Evolutionary conservation across 2,888 invertebrate species (phyloP), one percentile per base, ranked within the genome.

Genomic region (Boloria euphrosyne): DNA sequence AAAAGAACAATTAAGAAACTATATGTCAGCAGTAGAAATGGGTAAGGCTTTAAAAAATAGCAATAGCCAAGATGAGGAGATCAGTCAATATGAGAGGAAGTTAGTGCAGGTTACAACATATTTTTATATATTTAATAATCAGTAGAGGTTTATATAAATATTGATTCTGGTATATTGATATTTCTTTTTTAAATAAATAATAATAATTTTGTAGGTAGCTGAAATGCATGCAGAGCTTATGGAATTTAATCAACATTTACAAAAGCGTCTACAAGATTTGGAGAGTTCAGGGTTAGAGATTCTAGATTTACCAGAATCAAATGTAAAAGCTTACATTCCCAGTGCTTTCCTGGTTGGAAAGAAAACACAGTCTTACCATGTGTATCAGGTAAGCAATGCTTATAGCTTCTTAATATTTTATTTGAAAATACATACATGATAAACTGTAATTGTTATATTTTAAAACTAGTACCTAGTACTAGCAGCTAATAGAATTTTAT

Each of bases 171-270:
- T 38, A 38, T 38, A 38, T 38, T 10, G 10, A 38, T 10, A 38
- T 38, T 38, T 38, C 3, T 38, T 7, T 38, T 38, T 38, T 10
- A 22, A 22, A 10, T 38, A 38, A 10, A 38, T 10, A 38, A 10
- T 38, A 10, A 38, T 38, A 7, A 44, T 16, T 53, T 62, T 57
- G 14, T 77, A 96, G 96, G 97, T 98, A 0, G 97, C 98, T 2
- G 97, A 98, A 89, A 98, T 98, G 98, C 98, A 98, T 79, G 97
- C 97, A 0, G 98, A 98, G 82, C 89, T 98, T 61, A 97, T 98
- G 96, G 97, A 98, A 84, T 97, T 98, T 78, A 98, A 98, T 87
- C 96, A 96, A 64, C 93, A 95, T 80, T 92, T 98, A 68, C 97
- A 97, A 79, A 92, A 94, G 73, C 93, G 95, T 53, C 86, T 98